Evolutionary conservation across 2,797 vertebrate genomes (phyloP).

Genomic region (Amblyraja radiata): DNA sequence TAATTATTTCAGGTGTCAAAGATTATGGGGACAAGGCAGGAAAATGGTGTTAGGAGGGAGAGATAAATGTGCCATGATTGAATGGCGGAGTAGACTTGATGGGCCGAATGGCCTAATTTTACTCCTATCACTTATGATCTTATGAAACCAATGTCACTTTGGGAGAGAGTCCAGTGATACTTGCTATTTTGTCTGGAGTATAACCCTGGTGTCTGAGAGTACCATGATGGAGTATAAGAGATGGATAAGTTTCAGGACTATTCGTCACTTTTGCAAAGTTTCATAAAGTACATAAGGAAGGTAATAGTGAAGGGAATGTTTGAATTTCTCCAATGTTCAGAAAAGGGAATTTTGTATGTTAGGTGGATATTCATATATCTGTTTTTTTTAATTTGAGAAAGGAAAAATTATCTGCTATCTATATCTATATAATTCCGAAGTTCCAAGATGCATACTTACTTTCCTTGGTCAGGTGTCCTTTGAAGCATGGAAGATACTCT

Average conservation of each 20-base stretch:
- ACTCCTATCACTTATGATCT: not conserved
- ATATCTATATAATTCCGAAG: not conserved
- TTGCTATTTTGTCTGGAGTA: not conserved
- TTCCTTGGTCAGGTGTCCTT: slow-evolving; percentile 98
- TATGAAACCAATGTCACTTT: not conserved
- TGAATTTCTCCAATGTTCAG: not conserved
- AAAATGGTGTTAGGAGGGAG: no score
- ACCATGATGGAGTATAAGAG: not conserved
- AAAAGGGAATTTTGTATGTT: not conserved
- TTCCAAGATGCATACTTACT: slow-evolving; percentile 63
- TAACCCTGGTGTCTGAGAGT: not conserved
- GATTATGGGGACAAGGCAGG: no score
- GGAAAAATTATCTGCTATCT: not conserved
- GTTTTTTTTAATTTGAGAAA: not conserved
- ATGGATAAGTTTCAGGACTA: not conserved
- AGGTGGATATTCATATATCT: not conserved
- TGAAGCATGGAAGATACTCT: slow-evolving; percentile 97
- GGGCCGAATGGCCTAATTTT: no score
- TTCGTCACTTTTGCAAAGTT: not conserved
- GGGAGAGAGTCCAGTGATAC: not conserved
- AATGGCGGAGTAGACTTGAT: no score
- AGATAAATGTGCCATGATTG: no score
- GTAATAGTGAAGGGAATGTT: not conserved
- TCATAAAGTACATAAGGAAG: not conserved
- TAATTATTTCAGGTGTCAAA: no score